phyloP scores from a whole-genome alignment of 2,888 invertebrate genomes.

The Rhorus exstirpatorius region DNA sequence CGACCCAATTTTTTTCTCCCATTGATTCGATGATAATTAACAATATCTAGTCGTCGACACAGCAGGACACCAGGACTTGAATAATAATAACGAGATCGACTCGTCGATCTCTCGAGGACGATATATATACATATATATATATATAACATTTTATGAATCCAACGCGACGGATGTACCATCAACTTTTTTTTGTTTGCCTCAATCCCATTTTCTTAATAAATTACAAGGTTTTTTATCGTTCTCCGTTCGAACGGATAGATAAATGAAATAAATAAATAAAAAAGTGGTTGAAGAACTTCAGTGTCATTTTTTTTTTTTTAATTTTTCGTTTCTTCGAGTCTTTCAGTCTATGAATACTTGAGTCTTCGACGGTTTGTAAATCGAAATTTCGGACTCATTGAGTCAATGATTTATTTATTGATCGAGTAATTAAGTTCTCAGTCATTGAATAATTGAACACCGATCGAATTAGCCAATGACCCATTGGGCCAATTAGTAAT shows the following conservation, averaged over 20 bases:
- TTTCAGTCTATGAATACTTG: background rate
- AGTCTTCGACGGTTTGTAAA: no score
- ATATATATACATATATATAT: no score
- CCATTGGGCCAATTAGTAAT: background rate
- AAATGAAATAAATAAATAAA: background rate
- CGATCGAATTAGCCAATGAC: background rate
- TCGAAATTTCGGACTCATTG: no score
- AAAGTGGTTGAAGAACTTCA: background rate
- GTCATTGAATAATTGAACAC: background rate
- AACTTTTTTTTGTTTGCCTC: slow-evolving; percentile 17
- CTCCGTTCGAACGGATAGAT: background rate
- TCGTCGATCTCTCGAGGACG: slow-evolving; percentile 29
- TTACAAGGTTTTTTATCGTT: slow-evolving; percentile 46
- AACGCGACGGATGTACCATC: slow-evolving; percentile 26
- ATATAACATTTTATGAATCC: slow-evolving; percentile 47
- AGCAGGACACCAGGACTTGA: slow-evolving; percentile 4
- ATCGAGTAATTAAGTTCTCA: background rate
- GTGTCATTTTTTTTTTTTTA: background rate
- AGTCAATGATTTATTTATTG: no score
- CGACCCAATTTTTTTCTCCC: background rate
- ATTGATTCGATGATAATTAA: slow-evolving; percentile 3
- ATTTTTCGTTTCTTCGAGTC: background rate
- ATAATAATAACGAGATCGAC: slow-evolving; percentile 31
- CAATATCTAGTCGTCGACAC: slow-evolving; percentile 4
- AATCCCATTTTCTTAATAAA: slow-evolving; percentile 29